Evolutionary conservation across 1,140 invertebrate species (phyloP).

Genomic region (Euglossa dilemma): DNA sequence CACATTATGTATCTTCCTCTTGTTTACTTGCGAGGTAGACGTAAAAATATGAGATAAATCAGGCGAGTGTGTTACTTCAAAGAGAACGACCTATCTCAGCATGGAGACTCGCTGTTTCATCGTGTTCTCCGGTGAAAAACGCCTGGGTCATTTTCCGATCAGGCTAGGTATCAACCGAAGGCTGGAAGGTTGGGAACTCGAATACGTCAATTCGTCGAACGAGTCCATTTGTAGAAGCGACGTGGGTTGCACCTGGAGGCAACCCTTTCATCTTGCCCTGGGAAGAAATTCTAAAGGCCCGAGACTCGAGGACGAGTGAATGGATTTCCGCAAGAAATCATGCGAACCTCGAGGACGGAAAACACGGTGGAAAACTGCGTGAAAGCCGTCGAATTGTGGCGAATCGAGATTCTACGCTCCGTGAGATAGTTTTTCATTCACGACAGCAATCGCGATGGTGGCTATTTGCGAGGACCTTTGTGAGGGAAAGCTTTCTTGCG

Average conservation of each 20-base stretch:
- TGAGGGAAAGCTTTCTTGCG: not conserved
- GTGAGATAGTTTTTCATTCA: slow-evolving; percentile 22
- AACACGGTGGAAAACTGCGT: slow-evolving; percentile 12
- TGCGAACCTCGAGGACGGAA: not conserved
- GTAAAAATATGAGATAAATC: too few relatives aligned
- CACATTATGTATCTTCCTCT: too few relatives aligned
- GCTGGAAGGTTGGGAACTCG: slow-evolving; percentile 9
- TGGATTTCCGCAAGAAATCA: slow-evolving; percentile 14
- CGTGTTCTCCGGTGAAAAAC: not conserved
- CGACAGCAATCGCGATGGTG: not conserved
- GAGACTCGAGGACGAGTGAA: slow-evolving; percentile 27
- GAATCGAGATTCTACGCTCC: slow-evolving; percentile 33
- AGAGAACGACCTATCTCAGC: too few relatives aligned
- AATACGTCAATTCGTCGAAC: slow-evolving; percentile 54
- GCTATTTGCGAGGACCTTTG: not conserved
- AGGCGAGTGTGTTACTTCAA: too few relatives aligned
- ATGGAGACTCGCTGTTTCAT: slow-evolving; percentile 13
- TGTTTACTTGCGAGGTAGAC: too few relatives aligned
- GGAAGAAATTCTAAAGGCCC: slow-evolving; percentile 1
- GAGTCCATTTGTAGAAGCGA: slow-evolving; percentile 45
- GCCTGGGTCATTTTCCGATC: slow-evolving; percentile 34
- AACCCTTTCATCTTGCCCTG: slow-evolving; percentile 39
- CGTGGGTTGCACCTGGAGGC: slow-evolving; percentile 48
- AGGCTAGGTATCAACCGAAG: not conserved
- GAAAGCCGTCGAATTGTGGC: slow-evolving; percentile 13